Evolutionary conservation across 1,140 invertebrate species (phyloP).

Genomic region (Pseudomyrmex flavicornis): DNA sequence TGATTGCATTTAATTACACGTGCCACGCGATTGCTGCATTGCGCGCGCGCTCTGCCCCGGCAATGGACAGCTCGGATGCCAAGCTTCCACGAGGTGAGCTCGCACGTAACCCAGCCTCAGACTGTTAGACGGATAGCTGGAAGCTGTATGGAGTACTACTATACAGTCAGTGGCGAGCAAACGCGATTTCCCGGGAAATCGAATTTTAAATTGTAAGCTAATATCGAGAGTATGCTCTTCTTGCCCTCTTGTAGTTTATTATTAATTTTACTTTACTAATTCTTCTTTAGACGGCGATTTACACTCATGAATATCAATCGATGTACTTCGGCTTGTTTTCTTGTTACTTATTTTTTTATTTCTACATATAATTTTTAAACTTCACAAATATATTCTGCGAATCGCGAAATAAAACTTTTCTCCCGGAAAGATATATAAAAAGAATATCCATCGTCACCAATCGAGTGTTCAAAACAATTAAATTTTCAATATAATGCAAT

Average conservation of each 20-base stretch:
- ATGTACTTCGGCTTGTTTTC: background rate
- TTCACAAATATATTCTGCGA: no score
- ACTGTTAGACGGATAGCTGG: constrained; percentile 48
- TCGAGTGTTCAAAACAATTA: background rate
- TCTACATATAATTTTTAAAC: no score
- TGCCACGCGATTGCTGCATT: constrained; percentile 80
- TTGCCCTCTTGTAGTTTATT: background rate
- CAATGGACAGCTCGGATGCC: constrained; percentile 49
- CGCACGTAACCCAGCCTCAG: constrained; percentile 48
- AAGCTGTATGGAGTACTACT: constrained; percentile 23
- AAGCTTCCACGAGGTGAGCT: constrained; percentile 65
- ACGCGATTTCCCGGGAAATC: constrained; percentile 33
- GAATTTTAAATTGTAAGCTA: constrained; percentile 35
- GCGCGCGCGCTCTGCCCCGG: constrained; percentile 68
- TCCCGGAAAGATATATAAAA: background rate
- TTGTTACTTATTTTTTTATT: no score
- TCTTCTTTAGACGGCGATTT: no score
- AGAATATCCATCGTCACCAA: background rate
- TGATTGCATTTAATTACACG: constrained; percentile 84
- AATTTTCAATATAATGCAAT: constrained; percentile 10
- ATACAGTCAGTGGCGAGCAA: constrained; percentile 33
- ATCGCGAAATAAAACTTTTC: background rate
- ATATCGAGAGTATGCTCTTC: background rate
- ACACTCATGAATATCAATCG: background rate
- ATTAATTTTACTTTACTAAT: constrained; percentile 14